Evolutionary conservation across 2,888 invertebrate genomes (phyloP).

Genomic region (Yponomeuta sedellus): DNA sequence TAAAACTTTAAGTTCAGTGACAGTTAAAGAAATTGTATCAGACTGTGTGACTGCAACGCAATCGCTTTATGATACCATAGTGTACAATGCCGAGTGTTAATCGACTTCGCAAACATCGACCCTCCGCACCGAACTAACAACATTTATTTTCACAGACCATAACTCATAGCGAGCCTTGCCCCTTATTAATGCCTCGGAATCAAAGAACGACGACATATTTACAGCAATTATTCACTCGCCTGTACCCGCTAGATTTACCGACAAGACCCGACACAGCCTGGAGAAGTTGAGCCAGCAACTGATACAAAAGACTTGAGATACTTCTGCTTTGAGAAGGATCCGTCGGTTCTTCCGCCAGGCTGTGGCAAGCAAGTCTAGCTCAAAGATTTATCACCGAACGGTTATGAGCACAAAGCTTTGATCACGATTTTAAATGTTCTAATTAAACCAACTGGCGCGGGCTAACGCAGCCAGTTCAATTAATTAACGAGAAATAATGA

Average conservation of each 20-base stretch:
- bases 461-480: conserved; percentile 35
- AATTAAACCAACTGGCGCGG: conserved; percentile 39
- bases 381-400: conserved; percentile 32
- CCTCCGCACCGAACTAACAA: conserved; percentile 17
- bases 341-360: not conserved
- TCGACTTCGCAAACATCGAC: not conserved
- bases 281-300: not conserved
- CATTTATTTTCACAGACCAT: conserved; percentile 39
- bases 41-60: too few species aligned
- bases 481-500: conserved; percentile 47
- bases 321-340: not conserved
- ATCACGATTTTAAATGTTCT: conserved; percentile 37
- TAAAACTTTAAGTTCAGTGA: too few species aligned
- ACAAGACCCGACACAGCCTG: conserved; percentile 3
- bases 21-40: too few species aligned
- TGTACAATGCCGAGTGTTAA: not conserved
- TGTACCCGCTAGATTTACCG: conserved; percentile 27
- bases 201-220: conserved; percentile 60
- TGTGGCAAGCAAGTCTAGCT: conserved; percentile 16
- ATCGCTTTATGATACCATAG: too few species aligned
- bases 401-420: conserved; percentile 46
- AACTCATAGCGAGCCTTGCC: conserved; percentile 35
- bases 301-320: not conserved
- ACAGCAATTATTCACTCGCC: conserved; percentile 45
- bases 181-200: conserved; percentile 50